These are phyloP conservation scores for Ochropleura plecta DNA, from an alignment of 2,888 invertebrate genomes.

Conservation along the genomic window DNA sequence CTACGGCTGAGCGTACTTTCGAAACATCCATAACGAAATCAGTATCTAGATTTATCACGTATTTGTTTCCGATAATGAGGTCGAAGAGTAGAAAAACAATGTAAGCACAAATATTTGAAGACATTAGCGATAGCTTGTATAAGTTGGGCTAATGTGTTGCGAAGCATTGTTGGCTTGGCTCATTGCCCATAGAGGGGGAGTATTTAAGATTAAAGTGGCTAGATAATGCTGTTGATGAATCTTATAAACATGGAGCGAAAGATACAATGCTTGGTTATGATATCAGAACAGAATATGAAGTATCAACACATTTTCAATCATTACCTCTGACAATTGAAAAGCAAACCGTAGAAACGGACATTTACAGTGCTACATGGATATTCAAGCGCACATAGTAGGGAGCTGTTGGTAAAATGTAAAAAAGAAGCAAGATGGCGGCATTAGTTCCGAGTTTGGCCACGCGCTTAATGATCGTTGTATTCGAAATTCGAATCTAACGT, in stretches of 20 bases:
- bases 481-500: background rate
- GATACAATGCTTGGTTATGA: background rate
- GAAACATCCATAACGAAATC: background rate
- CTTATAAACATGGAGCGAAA: background rate
- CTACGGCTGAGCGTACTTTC: background rate
- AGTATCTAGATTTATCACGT: conserved; percentile 2
- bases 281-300: background rate
- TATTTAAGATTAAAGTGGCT: conserved; percentile 28
- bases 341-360: background rate
- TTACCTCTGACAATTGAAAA: background rate
- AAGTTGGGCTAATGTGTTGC: conserved; percentile 26
- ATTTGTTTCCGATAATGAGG: conserved; percentile 32
- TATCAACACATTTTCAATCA: background rate
- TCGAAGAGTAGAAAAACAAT: background rate
- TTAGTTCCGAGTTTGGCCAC: background rate
- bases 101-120: conserved; percentile 30
- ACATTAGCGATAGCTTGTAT: conserved; percentile 20
- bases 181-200: conserved; percentile 9
- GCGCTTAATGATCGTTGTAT: background rate
- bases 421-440: background rate
- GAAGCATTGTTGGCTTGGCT: conserved; percentile 35
- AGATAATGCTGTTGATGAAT: conserved; percentile 35
- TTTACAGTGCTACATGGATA: background rate
- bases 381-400: background rate
- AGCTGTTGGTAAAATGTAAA: background rate